phyloP scores from a whole-genome alignment of 2,888 invertebrate genomes.

The Agonopterix arenella region DNA sequence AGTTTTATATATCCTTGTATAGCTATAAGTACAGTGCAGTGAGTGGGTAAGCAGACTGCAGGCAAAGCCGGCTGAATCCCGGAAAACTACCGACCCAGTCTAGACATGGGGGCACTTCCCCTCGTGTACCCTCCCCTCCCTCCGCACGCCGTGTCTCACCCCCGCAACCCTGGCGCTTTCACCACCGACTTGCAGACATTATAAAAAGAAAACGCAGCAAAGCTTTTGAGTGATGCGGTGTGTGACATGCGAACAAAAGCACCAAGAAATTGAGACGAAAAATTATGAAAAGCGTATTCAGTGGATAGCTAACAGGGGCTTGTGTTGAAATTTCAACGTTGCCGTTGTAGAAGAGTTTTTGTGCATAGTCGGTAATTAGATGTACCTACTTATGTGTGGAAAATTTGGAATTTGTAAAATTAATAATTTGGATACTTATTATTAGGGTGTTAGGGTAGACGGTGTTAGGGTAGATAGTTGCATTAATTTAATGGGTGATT shows the following conservation, averaged over 20 bases:
- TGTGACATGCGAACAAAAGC: slow-evolving; percentile 52
- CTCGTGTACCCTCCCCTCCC: slow-evolving; percentile 33
- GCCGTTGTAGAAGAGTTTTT: no score
- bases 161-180: slow-evolving; percentile 58
- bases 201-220: slow-evolving; percentile 60
- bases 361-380: no score
- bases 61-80: slow-evolving; percentile 71
- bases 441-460: no score
- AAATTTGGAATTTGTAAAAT: no score
- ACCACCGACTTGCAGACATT: slow-evolving; percentile 65
- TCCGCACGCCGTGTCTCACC: slow-evolving; percentile 18
- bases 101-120: slow-evolving; percentile 76
- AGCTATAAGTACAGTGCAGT: slow-evolving; percentile 55
- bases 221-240: slow-evolving; percentile 57
- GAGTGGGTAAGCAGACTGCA: slow-evolving; percentile 74
- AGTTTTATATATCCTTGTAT: slow-evolving; percentile 19
- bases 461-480: no score
- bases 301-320: slow-evolving; percentile 4
- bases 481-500: no score
- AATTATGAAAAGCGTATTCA: slow-evolving; percentile 39
- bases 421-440: no score
- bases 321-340: not conserved
- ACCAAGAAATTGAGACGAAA: slow-evolving; percentile 32
- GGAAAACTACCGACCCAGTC: slow-evolving; percentile 79
- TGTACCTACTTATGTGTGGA: no score